Conservation (phyloP, 2,797 vertebrate species). For the Lepus oiostolus region DNA sequence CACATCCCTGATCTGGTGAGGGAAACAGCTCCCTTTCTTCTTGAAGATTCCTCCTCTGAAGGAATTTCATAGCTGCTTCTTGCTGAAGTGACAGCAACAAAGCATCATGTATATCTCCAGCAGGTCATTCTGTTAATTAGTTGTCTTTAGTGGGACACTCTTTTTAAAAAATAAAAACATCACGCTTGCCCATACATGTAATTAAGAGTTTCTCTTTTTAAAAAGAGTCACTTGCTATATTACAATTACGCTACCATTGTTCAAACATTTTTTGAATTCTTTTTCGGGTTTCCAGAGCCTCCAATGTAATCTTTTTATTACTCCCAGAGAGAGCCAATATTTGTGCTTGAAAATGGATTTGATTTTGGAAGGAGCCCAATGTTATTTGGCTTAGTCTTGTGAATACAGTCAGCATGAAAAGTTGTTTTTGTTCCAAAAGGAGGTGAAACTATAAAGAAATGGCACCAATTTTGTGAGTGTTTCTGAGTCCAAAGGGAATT, state of each 20-base stretch:
- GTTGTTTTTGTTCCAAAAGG: constrained; percentile 60
- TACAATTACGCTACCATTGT: not conserved
- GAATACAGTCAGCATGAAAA: constrained; percentile 68
- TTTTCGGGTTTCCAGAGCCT: constrained; percentile 54
- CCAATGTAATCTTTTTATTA: constrained; percentile 49
- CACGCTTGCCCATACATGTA: not conserved
- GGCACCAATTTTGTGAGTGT: constrained; percentile 47
- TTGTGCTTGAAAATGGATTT: constrained; percentile 74
- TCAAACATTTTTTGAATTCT: constrained; percentile 49
- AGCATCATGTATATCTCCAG: not conserved
- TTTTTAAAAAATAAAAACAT: not conserved
- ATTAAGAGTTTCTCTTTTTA: constrained; percentile 14
- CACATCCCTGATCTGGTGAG: not conserved
- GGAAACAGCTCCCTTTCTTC: not conserved
- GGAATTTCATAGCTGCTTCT: not conserved
- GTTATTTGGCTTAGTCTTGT: constrained; percentile 62
- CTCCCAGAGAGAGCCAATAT: constrained; percentile 67
- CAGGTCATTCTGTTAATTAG: not conserved
- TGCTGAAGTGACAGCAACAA: not conserved
- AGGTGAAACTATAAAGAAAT: constrained; percentile 48
- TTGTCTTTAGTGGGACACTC: not conserved
- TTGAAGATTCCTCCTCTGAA: not conserved
- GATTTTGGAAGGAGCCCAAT: constrained; percentile 64
- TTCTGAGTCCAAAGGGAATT: constrained; percentile 18
- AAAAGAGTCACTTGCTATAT: not conserved